Percentiles rank a stretch among this genome's conserved stretches.
Evolutionary conservation across 64 coral and sea anemone genomes (phyloP).

Genomic region (Actinia equina): DNA sequence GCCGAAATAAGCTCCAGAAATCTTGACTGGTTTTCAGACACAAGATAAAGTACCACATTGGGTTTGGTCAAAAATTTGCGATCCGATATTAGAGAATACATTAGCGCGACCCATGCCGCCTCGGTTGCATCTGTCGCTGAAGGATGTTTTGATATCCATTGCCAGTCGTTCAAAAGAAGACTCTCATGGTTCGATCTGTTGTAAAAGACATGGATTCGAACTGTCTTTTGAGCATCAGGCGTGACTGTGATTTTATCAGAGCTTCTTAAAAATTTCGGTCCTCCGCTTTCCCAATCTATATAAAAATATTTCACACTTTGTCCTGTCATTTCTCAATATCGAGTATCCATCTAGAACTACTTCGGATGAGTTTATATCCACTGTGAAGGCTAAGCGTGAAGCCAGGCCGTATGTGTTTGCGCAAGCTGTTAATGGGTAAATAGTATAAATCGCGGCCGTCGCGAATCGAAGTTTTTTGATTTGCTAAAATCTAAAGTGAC

Average conservation of each 20-base stretch:
- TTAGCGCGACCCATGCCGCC: background rate
- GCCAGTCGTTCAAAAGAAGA: background rate
- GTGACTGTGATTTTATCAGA: background rate
- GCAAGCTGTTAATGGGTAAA: constrained; percentile 1
- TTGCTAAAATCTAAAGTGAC: no score
- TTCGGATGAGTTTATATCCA: no score
- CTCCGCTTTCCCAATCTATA: background rate
- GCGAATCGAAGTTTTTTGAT: no score
- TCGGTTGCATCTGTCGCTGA: background rate
- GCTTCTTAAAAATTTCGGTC: background rate
- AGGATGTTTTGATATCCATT: constrained; percentile 7
- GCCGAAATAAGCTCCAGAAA: constrained; percentile 9
- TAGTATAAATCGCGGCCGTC: no score
- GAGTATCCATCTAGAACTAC: no score
- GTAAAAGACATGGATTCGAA: background rate
- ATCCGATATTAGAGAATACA: background rate
- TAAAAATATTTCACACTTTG: background rate
- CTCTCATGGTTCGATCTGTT: background rate
- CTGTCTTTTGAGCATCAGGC: background rate
- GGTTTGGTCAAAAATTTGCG: background rate
- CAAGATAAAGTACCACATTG: constrained; percentile 1
- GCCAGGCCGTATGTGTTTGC: background rate
- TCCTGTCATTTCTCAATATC: background rate
- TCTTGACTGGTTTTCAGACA: background rate
- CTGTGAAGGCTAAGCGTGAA: no score